Base-by-base conservation (phyloP, 2,113 vertebrate genomes). In the Alethe castanea region DNA sequence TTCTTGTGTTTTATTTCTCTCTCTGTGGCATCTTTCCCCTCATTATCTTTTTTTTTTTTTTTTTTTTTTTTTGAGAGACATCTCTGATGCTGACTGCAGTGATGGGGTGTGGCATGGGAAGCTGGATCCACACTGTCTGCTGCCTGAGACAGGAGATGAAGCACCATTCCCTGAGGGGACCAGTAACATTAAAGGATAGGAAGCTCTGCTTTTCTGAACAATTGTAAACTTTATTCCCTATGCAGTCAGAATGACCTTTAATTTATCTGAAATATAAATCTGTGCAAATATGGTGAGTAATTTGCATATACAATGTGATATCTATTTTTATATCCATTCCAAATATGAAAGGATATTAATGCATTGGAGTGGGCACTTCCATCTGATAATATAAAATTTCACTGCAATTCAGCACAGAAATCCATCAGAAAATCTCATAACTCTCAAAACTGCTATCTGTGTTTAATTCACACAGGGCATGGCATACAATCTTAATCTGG, bases 271-370 rank as follows among this genome's bases (percentile, higher is more conserved):
- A 92, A 81, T 36, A 87, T 62, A 92, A 79, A 56, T 45, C 65
- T 9, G 1, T 24, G 26, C 42, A 53, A 89, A 91, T 73, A 71
- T 1, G 2, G 53, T 44, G 48, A 65, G 24, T 57, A 91, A 81
- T 85, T 89, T 0, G 0, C 45, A 91, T 57, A 19, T 12, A 73
- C 28, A 89, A 9, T 16, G 62, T 50, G 48, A 29, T 64, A 60
- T 24, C 73, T 89, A 28, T 81, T 92, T 93, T 71, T 69, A 81
- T 42, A 92, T 33, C 44, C 2, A 1, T 77, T 94, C 42, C 36
- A 81, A 84, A 85, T 84, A 78, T 0, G 17, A 48, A 81, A 95
- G 86, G 70, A 85, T 76, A 92, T 92, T 84, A 95, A 89, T 7
- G 20, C 69, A 87, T 25, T 45, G 66, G n/a, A 91, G 60, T 14